Conservation (phyloP, 1,140 invertebrate genomes). For the Drosophila nigrodunni region DNA sequence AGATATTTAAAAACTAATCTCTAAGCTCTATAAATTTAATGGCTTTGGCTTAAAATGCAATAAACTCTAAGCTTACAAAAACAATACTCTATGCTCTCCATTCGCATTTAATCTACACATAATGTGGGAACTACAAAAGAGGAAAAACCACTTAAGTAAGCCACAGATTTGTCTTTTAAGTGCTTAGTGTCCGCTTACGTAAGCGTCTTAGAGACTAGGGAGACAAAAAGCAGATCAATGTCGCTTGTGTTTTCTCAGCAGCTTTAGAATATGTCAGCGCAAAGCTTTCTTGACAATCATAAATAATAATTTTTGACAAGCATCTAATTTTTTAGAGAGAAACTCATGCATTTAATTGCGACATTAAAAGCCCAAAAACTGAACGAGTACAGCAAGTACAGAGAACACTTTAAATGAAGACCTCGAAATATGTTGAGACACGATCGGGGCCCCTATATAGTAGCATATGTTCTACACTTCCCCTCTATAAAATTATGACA, state of each 20-base stretch:
- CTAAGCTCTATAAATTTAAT: too few relatives aligned
- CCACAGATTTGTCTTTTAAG: slow-evolving; percentile 35
- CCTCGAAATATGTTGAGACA: slow-evolving; percentile 4
- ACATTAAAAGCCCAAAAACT: slow-evolving; percentile 72
- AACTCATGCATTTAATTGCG: slow-evolving; percentile 82
- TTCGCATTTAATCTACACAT: neutral
- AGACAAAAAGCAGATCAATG: neutral
- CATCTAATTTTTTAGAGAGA: slow-evolving; percentile 72
- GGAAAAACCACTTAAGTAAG: slow-evolving; percentile 13
- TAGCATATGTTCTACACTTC: slow-evolving; percentile 32
- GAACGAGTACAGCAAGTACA: slow-evolving; percentile 35
- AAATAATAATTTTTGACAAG: slow-evolving; percentile 74
- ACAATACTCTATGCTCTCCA: neutral
- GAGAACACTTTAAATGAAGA: slow-evolving; percentile 45
- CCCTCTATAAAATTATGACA: slow-evolving; percentile 67
- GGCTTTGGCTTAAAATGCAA: too few relatives aligned
- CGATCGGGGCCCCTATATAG: slow-evolving; percentile 5
- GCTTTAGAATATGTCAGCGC: neutral
- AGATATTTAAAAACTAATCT: too few relatives aligned
- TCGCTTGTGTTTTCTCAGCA: slow-evolving; percentile 1
- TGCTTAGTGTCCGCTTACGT: slow-evolving; percentile 8
- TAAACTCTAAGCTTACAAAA: too few relatives aligned
- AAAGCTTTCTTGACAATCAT: slow-evolving; percentile 63
- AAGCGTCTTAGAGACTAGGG: neutral
- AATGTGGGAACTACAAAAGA: slow-evolving; percentile 33